Evolutionary conservation across 2,113 vertebrate genomes (phyloP), one percentile per base, ranked within the genome.

Genomic region (Cyphomyrus plagiostoma): DNA sequence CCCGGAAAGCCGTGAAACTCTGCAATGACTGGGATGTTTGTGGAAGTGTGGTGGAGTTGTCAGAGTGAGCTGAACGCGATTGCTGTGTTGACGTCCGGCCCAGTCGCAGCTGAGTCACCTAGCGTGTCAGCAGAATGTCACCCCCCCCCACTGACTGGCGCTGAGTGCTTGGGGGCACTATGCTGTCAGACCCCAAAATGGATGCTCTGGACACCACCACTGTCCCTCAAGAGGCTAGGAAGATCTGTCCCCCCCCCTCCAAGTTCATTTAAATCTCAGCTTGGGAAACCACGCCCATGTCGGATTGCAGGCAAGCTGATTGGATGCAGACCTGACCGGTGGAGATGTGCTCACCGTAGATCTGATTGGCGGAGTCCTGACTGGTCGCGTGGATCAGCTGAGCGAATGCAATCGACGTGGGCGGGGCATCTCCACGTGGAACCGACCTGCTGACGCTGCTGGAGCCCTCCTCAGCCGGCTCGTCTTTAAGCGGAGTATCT

Each of bases 221-320:
- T 35, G 19, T 86, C 90, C 77, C 4, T 30, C 53, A 89, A 52
- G 56, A 89, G 80, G 58, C 86, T 42, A 53, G 90, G 46, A 87
- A 91, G 85, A 90, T 91, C 91, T 52, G 46, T 83, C 89, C 77
- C 74, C 3, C 84, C 74, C 3, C 35, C 87, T 84, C 83, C 42
- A 45, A 91, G 77, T 42, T 84, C 91, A 91, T 92, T 17, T 48
- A 77, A 92, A 90, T 90, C 89, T 85, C 87, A 48, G 87, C 90
- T 50, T 90, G 70, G 87, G 88, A 91, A 90, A 90, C 66, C 53
- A 21, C 45, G 70, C 85, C 87, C 53, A 17, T 19, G 39, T 70
- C 39, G 15, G 87, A 46, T 21, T 66, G 42, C 4, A 17, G 30
- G 15, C 74, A 19, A 80, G 35, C 30, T 42, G 30, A 80, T 7